Percentiles rank a stretch among this genome's conserved stretches.
phyloP scores from a whole-genome alignment of 2,797 vertebrate genomes.

The Eulemur albifrons region DNA sequence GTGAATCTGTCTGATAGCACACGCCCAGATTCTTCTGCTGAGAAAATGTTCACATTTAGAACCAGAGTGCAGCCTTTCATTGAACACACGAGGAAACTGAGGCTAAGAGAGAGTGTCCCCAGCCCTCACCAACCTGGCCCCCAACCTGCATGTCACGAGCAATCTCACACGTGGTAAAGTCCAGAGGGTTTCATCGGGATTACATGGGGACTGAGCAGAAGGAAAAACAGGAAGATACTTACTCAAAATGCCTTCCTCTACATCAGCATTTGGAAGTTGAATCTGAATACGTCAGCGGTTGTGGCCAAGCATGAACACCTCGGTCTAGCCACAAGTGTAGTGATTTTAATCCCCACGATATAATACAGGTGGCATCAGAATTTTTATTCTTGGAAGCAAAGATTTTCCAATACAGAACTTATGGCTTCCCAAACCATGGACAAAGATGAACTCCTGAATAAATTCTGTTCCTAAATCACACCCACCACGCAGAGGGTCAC shows the following conservation, averaged over 20 bases:
- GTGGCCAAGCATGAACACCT: background rate
- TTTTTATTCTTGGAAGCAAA: background rate
- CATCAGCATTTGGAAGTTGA: background rate
- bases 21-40: accelerated
- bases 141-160: background rate
- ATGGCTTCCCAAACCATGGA: background rate
- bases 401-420: background rate
- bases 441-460: background rate
- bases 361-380: background rate
- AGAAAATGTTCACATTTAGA: accelerated
- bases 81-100: background rate
- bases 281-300: no score
- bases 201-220: accelerated
- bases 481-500: background rate
- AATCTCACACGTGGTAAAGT: accelerated
- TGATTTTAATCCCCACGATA: background rate
- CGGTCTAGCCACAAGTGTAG: no score
- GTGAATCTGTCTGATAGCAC: background rate
- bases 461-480: background rate
- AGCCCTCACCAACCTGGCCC: background rate
- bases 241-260: background rate
- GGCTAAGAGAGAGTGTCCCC: background rate
- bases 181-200: accelerated
- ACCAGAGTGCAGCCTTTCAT: accelerated
- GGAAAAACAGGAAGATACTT: accelerated